Base-by-base conservation (phyloP, 2,888 invertebrate genomes). In the Nematopogon swammerdamellus region DNA sequence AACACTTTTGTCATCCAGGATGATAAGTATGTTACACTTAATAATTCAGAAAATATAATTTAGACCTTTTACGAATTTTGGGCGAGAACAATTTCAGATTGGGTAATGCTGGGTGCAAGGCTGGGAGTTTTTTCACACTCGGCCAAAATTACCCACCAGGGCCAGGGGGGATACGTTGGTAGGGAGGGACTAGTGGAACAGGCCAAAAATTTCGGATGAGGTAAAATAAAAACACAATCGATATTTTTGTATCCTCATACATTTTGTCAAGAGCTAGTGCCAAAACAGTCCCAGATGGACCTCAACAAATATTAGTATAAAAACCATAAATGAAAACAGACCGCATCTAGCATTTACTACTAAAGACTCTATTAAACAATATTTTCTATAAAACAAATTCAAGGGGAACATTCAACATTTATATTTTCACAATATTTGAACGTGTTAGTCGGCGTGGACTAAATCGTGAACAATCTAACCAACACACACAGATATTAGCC, bases 321-420 rank as follows among this genome's bases (percentile, higher is more conserved):
- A 76, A 73, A 74, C 36, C 8, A 14, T 14, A 36, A 36, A 14
- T 8, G n/a, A 75, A 72, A 68, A 62, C 74, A 67, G 68, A 67
- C 69, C 72, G 77, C 75, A 76, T 70, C 79, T 79, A 79, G 79
- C 79, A 72, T 73, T 60, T 66, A 72, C 76, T 77, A 79, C 75
- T 63, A 63, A 68, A 65, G 67, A 70, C 63, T 64, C 67, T 67
- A 65, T 64, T 64, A 70, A 72, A 67, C 64, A 67, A 70, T 69
- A 62, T 11, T 17, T 18, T 49, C 6, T 25, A 46, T 5, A 36
- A 8, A n/a, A n/a, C n/a, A 36, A 36, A 36, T 14, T 36, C 11
- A 36, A 64, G 61, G 63, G 73, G 72, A 70, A 75, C 74, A 73
- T 71, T 72, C 66, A 75, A 75, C 73, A 75, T 62, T 36, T 36